Evolutionary conservation across 2,113 vertebrate genomes (phyloP), one percentile per base, ranked within the genome.

Genomic region (Platanista minor): DNA sequence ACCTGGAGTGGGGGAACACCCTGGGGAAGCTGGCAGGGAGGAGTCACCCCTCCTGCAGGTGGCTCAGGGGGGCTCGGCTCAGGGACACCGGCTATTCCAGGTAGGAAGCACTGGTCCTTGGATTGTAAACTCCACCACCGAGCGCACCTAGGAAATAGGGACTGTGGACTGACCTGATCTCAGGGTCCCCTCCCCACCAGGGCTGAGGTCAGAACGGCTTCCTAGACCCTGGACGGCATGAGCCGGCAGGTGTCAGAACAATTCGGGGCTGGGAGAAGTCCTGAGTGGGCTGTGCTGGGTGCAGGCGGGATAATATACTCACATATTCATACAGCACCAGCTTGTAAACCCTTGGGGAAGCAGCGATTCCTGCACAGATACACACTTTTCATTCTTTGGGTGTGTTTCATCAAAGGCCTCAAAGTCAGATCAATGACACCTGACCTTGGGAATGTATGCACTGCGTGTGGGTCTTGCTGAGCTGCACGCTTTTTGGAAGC

Each of bases 41-140:
- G 59, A 18, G 46, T 8, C 23, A 8, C 5, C n/a, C 25, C 17
- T 8, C 29, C 13, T 1, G 29, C 29, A 33, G 14, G 62, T 13
- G 6, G 31, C 31, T 66, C 64, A 33, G 49, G 1, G 2, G 31
- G 31, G 31, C 64, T 17, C 64, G 6, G 14, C 64, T 66, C 64
- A 66, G 64, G 64, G 31, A 33, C 1, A n/a, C 31, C 6, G 31
- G 64, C 15, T 66, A 18, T 18, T 31, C 62, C 29, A 15, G 62
- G 29, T 0, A 5, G 29, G 27, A 39, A 17, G 27, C 57, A 7
- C 12, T 33, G 20, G 36, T 61, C 33, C 52, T 46, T 17, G 12
- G 1, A 11, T 25, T 2, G 1, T 15, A 17, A 75, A n/a, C 29
- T 23, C 31, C 13, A 2, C 13, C 1, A 13, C 52, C 15, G 15